Evolutionary conservation across 2,113 vertebrate genomes (phyloP), one percentile per base, ranked within the genome.

Genomic region (Tauraco erythrolophus): DNA sequence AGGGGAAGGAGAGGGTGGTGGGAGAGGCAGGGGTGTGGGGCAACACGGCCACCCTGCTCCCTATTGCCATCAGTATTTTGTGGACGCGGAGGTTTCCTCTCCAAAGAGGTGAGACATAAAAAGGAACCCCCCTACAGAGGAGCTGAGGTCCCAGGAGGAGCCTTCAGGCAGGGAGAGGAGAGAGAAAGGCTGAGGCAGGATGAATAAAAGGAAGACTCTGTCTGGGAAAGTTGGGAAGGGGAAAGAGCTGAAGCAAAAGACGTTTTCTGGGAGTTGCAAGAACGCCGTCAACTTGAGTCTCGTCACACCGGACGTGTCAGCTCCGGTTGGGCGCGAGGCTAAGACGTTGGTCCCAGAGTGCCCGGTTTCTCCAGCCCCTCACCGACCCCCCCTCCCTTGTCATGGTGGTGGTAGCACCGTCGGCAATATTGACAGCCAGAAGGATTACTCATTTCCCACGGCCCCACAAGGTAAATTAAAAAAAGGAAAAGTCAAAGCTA

Each of bases 401-500:
- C 92, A 94, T 68, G 71, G 77, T 19, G 11, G 69, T 41, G 54
- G 83, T 65, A 87, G 81, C 43, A 31, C 80, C 19, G 33, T 92
- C 88, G 88, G 96, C 68, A 94, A 94, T 97, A 97, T 92, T 98
- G 98, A 98, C 98, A 98, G 97, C 95, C 98, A 92, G 97, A 97
- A 98, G 96, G 96, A 98, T 98, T 95, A 96, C 89, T 97, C 97
- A 94, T 97, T 98, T 97, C 98, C 98, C 96, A 93, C 69, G 96
- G 97, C 89, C 94, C 97, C 97, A 89, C 97, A 98, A 98, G 98
- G 97, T 98, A 98, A 98, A 98, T 98, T 98, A 97, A 97, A 97
- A 97, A 98, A 98, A 97, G 97, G 96, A 96, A 97, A 98, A 98
- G 98, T 97, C 98, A 98, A 97, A 98, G 98, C 98, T 98, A 96